Base-by-base conservation (phyloP, 2,888 invertebrate species). In the Dromius quadrimaculatus region DNA sequence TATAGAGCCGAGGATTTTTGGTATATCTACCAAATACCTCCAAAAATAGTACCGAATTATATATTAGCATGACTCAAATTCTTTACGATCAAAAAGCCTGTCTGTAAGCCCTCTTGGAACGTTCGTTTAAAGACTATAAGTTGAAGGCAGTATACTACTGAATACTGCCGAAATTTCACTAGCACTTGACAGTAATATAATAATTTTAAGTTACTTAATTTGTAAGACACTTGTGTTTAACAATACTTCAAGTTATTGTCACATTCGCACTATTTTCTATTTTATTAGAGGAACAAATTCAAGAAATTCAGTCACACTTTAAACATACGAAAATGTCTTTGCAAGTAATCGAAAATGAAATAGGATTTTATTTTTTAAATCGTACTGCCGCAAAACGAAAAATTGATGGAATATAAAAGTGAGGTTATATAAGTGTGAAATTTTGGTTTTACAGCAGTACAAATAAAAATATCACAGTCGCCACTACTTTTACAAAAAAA, bases 271-370 rank as follows among this genome's bases (percentile, higher is more conserved):
- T 47, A 47, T 47, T 22, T 45, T 45, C 45, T 45, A 19, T 20
- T 47, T 47, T 9, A 45, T 23, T 47, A 47, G 23, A 47, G 47
- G 47, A 47, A 47, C 47, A 47, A 47, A 47, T 47, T 50, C 50
- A 50, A 17, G 11, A 50, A 28, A 28, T 54, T 54, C 50, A 54
- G 50, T 54, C 50, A 54, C 28, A 54, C 50, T 13, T n/a, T 11
- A 5, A 47, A 45, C 2, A 13, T 19, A 23, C 11, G 23, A 47
- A n/a, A 47, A 47, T 22, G 22, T 47, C 47, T 47, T 22, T 45
- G n/a, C 2, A 47, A n/a, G 8, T 47, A 11, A 47, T 47, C 15
- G 11, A 22, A 47, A 41, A 6, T n/a, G 47, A 47, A 47, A 47
- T 47, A 47, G 23, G 23, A 47, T 47, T 47, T 47, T 22, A 47